Evolutionary conservation across 2,113 vertebrate genomes (phyloP), one percentile per base, ranked within the genome.

Genomic region (Anguilla rostrata): DNA sequence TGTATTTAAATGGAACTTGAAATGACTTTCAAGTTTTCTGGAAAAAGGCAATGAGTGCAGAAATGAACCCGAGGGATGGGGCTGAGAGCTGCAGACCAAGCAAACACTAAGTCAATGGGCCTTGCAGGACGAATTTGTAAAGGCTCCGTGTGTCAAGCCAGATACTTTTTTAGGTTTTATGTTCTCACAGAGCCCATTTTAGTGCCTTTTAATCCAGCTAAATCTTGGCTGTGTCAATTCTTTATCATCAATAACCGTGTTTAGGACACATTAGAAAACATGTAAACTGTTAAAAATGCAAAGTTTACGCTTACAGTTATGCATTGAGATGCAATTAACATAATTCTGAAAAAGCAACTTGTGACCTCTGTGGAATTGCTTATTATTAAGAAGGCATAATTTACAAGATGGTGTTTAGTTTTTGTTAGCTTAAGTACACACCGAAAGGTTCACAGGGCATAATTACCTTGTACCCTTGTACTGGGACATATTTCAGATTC

Each of bases 1-100:
- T 75, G n/a, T 75, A 75, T 75, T 20, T 75, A 75, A 75, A n/a
- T 75, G 11, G n/a, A 75, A 75, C 71, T 75, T 75, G 71, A 75
- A 75, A 75, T 75, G 71, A 75, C 71, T 34, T 75, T 75, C 71
- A 75, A 12, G 71, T 75, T 75, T 75, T n/a, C 26, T 75, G 71
- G 71, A 75, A 75, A 75, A 75, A n/a, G 26, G n/a, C n/a, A 66
- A n/a, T 75, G n/a, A 29, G n/a, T 75, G n/a, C 26, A 34, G 34
- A 75, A 75, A 75, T 75, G 60, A 66, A 66, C 60, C 60, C 60
- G 20, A 26, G 60, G 22, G 60, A 66, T 26, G 60, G 22, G 22
- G 60, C 22, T 22, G 18, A 66, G 60, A 22, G 60, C 20, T 22
- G 60, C 60, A 66, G 18, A 66, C 60, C 60, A 66, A 66, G 60